Evolutionary conservation across 2,113 vertebrate genomes (phyloP), one percentile per base, ranked within the genome.

Genomic region (Myanophis thanlyinensis): DNA sequence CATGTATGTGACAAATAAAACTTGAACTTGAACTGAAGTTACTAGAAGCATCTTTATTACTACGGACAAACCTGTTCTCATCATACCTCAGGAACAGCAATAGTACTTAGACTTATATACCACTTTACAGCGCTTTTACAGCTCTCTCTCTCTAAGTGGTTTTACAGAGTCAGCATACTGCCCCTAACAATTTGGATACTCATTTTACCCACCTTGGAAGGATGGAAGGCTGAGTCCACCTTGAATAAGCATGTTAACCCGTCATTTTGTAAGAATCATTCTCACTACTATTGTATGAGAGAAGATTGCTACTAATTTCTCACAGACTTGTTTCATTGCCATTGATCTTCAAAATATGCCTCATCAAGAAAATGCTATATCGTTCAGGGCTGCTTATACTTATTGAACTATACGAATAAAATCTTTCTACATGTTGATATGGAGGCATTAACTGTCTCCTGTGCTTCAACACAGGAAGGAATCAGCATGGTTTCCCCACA

Each of bases 81-180:
- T 88, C 86, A 88, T 88, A 91, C 94, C 96, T 96, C 95, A 73
- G 80, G 85, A 95, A n/a, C n/a, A n/a, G n/a, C n/a, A n/a, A n/a
- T n/a, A n/a, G n/a, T n/a, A n/a, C n/a, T n/a, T n/a, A n/a, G n/a
- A n/a, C n/a, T n/a, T n/a, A n/a, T n/a, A n/a, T n/a, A n/a, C n/a
- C n/a, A n/a, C n/a, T n/a, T n/a, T n/a, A n/a, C n/a, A n/a, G n/a
- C n/a, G n/a, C n/a, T n/a, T n/a, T n/a, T n/a, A n/a, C n/a, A n/a
- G n/a, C n/a, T n/a, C n/a, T n/a, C n/a, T n/a, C n/a, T n/a, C n/a
- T n/a, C n/a, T n/a, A n/a, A n/a, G n/a, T n/a, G n/a, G n/a, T n/a
- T n/a, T n/a, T n/a, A n/a, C n/a, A n/a, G n/a, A n/a, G n/a, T n/a
- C n/a, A n/a, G n/a, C n/a, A n/a, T n/a, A n/a, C n/a, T n/a, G n/a